Evolutionary conservation across 1,140 invertebrate species (phyloP).

Genomic region (Drosophila obscura): DNA sequence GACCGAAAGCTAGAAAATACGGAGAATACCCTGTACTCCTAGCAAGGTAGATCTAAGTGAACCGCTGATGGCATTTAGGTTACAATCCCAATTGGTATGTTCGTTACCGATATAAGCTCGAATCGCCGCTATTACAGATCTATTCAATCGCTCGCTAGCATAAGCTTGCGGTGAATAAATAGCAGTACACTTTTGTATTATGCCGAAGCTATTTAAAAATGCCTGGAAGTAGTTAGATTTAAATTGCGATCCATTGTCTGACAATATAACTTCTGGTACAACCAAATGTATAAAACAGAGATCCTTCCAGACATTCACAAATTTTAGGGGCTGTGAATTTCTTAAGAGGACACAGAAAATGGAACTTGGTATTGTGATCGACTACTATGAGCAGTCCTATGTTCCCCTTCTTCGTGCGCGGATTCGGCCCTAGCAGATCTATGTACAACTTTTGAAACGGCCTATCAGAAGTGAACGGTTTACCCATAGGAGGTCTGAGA

Average conservation of each 20-base stretch:
- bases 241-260: constrained; percentile 19
- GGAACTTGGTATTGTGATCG: constrained; percentile 17
- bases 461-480: constrained; percentile 14
- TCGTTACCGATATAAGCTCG: too few relatives aligned
- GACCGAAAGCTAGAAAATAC: constrained; percentile 12
- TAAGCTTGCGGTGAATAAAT: too few relatives aligned
- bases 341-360: constrained; percentile 15
- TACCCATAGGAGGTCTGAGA: constrained; percentile 11
- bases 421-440: constrained; percentile 26
- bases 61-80: too few relatives aligned
- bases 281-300: constrained; percentile 8
- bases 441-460: constrained; percentile 30
- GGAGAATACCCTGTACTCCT: constrained; percentile 21
- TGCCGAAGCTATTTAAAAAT: constrained; percentile 1
- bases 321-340: constrained; percentile 9
- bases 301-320: constrained; percentile 11
- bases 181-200: too few relatives aligned
- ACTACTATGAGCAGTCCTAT: constrained; percentile 18
- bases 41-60: too few relatives aligned
- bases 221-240: not conserved
- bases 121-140: too few relatives aligned
- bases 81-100: too few relatives aligned
- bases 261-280: constrained; percentile 12
- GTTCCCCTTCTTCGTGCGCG: constrained; percentile 14
- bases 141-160: too few relatives aligned